Base-by-base conservation (phyloP, 2,888 invertebrate genomes). In the Oxycera nigricornis region DNA sequence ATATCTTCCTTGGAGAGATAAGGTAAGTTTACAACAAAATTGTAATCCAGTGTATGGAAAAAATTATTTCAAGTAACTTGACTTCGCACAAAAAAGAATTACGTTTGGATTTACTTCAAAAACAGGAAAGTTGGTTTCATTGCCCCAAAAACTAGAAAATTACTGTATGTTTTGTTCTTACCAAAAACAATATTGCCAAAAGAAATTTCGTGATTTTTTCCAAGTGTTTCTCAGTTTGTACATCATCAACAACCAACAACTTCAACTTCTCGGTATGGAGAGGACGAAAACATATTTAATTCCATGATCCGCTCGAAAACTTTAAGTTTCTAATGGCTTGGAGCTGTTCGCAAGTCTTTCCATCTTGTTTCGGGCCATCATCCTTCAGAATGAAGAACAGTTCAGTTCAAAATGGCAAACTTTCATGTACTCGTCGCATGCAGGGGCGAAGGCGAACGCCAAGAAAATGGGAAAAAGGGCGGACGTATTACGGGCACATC, bases 301-400 rank as follows among this genome's bases (percentile, higher is more conserved):
- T 65, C 65, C 4, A 39, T 65, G 65, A 65, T 65, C 65, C n/a
- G 65, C 41, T 65, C 22, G 65, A 41, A 65, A 65, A 65, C 41
- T 65, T 65, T 41, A 65, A 65, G 39, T 65, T 65, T 39, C 41
- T 35, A 65, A 65, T 65, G 24, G 65, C 65, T 39, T 24, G 41
- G 24, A 65, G 65, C 65, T 65, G 41, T 65, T 65, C 61, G 14
- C 61, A 62, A 31, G n/a, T 35, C 65, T 41, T 20, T 41, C 31
- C 61, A 61, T 61, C 61, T 28, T 30, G 9, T 31, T 65, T 65
- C 28, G 17, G 2, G 7, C 39, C 26, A 35, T 22, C 62, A 65
- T 65, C 41, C 65, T 65, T 41, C 41, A 41, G 26, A 41, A 46
- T n/a, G 55, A 22, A 20, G 24, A 55, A 24, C 55, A 20, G 46